A percentile compares a stretch with the other conserved stretches of the same genome.
phyloP scores from a whole-genome alignment of 2,888 invertebrate species.

The Parnassius glacialis region DNA sequence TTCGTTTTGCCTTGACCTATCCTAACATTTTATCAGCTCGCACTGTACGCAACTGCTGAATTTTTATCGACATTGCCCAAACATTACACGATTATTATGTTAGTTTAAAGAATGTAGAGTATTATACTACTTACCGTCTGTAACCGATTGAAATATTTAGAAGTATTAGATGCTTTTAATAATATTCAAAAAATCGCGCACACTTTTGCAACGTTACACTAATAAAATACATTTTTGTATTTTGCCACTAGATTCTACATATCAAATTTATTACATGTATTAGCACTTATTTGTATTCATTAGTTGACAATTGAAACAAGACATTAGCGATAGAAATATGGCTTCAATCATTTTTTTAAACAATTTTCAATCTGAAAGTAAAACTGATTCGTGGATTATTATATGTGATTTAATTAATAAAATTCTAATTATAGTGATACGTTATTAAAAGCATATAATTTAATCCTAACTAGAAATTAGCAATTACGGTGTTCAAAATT shows the following conservation, averaged over 20 bases:
- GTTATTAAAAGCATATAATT: neutral
- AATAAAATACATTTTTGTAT: too few species aligned
- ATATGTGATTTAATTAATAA: too few species aligned
- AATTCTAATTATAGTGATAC: too few species aligned
- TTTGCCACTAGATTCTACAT: too few species aligned
- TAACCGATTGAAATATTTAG: neutral
- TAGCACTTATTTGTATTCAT: slow-evolving; percentile 8
- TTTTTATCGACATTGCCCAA: slow-evolving; percentile 41
- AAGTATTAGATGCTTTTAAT: too few species aligned
- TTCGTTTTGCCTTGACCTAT: slow-evolving; percentile 70
- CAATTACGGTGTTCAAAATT: neutral
- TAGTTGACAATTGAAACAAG: slow-evolving; percentile 1
- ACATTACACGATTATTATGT: slow-evolving; percentile 12
- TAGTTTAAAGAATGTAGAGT: slow-evolving; percentile 2
- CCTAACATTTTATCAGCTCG: slow-evolving; percentile 69
- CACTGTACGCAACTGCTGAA: slow-evolving; percentile 44
- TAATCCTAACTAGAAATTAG: neutral
- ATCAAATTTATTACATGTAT: neutral
- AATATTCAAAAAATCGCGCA: too few species aligned
- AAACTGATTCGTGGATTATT: too few species aligned
- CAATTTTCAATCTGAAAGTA: too few species aligned
- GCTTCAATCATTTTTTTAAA: too few species aligned
- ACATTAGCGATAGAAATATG: neutral
- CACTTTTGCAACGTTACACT: too few species aligned
- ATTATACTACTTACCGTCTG: slow-evolving; percentile 3